These are phyloP conservation scores for Tadarida brasiliensis DNA, from an alignment of 2,797 vertebrate genomes.

Conservation along the genomic window DNA sequence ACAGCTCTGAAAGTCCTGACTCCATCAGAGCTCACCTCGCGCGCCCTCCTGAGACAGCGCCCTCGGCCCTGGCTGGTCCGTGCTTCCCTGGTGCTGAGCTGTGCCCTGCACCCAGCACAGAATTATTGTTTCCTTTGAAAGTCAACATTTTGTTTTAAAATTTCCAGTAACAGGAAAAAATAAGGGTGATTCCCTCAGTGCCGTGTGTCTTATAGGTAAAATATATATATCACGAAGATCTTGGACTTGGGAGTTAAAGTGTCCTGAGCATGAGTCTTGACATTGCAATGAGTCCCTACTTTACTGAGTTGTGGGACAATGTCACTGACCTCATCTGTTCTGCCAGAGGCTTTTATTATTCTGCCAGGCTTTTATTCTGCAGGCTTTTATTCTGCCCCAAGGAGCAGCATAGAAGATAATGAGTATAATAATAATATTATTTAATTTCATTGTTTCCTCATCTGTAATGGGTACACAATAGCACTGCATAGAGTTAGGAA, in stretches of 20 bases:
- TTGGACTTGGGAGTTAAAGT: background rate
- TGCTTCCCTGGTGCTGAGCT: background rate
- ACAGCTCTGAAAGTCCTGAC: background rate
- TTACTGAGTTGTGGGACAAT: background rate
- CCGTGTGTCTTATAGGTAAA: background rate
- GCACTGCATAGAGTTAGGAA: background rate
- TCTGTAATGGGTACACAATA: background rate
- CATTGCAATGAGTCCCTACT: background rate
- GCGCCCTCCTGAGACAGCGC: accelerated
- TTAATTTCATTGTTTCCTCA: background rate
- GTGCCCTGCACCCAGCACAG: background rate
- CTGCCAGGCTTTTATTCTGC: background rate
- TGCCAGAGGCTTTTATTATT: background rate
- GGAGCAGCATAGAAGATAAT: background rate
- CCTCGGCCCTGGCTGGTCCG: too few relatives aligned
- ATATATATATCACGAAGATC: background rate
- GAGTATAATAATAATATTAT: background rate
- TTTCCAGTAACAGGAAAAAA: background rate
- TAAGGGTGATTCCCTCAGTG: background rate
- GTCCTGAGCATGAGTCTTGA: background rate
- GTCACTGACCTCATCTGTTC: background rate
- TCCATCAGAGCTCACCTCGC: background rate
- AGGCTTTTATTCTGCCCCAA: too few relatives aligned
- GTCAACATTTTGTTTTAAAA: background rate
- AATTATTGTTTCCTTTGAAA: background rate